Percentiles rank a stretch among this genome's conserved stretches.
Evolutionary conservation across 2,888 invertebrate genomes (phyloP).

Genomic region (Acanthosepion pharaonis): DNA sequence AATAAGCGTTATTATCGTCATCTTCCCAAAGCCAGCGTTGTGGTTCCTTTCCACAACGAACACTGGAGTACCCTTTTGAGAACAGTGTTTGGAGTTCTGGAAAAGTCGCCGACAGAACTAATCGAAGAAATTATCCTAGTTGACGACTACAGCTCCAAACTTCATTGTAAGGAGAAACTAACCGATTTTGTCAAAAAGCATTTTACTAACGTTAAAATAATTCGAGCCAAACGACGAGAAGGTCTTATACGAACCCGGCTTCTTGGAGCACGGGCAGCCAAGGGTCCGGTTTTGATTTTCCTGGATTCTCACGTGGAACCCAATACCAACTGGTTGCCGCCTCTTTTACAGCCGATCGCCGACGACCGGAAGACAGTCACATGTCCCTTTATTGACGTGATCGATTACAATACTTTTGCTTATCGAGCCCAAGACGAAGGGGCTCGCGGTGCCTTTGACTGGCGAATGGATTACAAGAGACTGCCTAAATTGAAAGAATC

Average conservation of each 20-base stretch:
- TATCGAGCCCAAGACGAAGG: neutral
- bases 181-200: neutral
- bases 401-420: neutral
- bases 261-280: neutral
- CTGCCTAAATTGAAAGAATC: neutral
- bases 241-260: neutral
- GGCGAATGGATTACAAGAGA: neutral
- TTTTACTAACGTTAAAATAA: neutral
- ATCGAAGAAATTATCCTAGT: slow-evolving; percentile 33
- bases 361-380: neutral
- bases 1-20: neutral
- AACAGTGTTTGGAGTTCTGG: neutral
- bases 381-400: slow-evolving; percentile 35
- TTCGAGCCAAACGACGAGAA: neutral
- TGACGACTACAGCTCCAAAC: neutral
- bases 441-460: neutral
- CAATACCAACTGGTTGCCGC: neutral
- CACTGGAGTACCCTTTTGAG: neutral
- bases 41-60: neutral
- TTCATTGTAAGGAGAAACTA: neutral
- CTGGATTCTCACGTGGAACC: slow-evolving; percentile 36
- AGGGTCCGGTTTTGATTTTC: neutral
- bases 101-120: neutral
- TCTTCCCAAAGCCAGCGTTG: neutral
- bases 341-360: neutral